Base-by-base conservation (phyloP, 2,888 invertebrate species). In the Mythimna impura region DNA sequence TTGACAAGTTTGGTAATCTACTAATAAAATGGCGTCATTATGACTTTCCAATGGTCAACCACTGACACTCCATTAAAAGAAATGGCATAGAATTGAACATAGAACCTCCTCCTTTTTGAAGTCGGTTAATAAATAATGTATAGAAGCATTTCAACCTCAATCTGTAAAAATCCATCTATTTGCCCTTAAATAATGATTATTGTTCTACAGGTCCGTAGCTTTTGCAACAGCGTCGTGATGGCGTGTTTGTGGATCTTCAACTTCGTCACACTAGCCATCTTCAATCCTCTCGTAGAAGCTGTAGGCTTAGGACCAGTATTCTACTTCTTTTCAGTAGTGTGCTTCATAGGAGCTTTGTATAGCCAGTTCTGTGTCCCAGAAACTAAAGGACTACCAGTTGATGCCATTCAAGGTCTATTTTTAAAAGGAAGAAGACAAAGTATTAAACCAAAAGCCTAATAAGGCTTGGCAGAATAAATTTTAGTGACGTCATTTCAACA, bases 321-420 rank as follows among this genome's bases (percentile, higher is more conserved):
- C 87, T 93, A 93, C 80, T 77, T 91, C 2, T 96, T 95, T 80
- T 91, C 94, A 0, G 73, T 78, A 0, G 86, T 93, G 2, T 94
- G 95, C 81, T 89, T 93, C 66, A 55, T 86, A 0, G 91, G 93
- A 0, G 86, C 92, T 0, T 60, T 90, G 0, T 96, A 92, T 78
- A 90, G 92, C 20, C 83, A 92, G 2, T 85, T 91, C 20, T 92
- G 83, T 30, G 82, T 96, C 0, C 96, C 96, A 0, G 96, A 96
- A 84, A 96, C 96, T 0, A 95, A 94, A 43, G 95, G 94, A 0
- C 80, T 94, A 3, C 88, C 93, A 0, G 91, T 90, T 6, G 93
- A 94, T 71, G 91, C 89, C 4, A 93, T 94, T 66, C 94, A 93
- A 69, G 69, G 86, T 14, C 69, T 89, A 63, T 93, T 92, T 69